phyloP scores from a whole-genome alignment of 2,797 vertebrate genomes.

The Euthynnus affinis region DNA sequence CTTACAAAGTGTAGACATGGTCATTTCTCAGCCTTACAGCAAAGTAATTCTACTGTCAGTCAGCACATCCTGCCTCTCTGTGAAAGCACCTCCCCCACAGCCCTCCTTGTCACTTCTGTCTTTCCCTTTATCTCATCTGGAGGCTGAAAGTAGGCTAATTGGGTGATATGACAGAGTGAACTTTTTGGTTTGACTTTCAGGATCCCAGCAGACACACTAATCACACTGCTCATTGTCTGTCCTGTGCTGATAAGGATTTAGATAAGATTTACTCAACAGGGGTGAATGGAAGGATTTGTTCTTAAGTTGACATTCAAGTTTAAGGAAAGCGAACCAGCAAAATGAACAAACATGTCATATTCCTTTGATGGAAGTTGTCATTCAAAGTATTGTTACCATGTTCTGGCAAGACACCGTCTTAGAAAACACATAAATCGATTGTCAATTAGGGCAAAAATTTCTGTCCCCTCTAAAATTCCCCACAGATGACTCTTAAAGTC shows the following conservation, averaged over 20 bases:
- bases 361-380: not conserved
- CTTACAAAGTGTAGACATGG: not conserved
- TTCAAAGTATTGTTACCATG: too few species aligned
- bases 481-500: too few species aligned
- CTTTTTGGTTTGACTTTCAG: constrained; percentile 43
- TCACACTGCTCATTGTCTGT: constrained; percentile 10
- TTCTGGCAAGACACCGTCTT: too few species aligned
- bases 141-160: constrained; percentile 54
- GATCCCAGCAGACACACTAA: constrained; percentile 9
- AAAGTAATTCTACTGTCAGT: constrained; percentile 29
- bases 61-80: constrained; percentile 15
- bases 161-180: constrained; percentile 10
- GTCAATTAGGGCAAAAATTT: too few species aligned
- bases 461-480: too few species aligned
- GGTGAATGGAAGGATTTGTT: not conserved
- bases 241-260: constrained; percentile 3
- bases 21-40: constrained; percentile 19
- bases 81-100: not conserved
- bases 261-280: not conserved
- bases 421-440: too few species aligned
- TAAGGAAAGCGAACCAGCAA: not conserved
- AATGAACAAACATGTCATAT: not conserved
- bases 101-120: not conserved
- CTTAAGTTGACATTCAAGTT: not conserved
- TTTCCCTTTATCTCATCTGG: not conserved